phyloP scores from a whole-genome alignment of 2,888 invertebrate species.

The Theodoxus fluviatilis region DNA sequence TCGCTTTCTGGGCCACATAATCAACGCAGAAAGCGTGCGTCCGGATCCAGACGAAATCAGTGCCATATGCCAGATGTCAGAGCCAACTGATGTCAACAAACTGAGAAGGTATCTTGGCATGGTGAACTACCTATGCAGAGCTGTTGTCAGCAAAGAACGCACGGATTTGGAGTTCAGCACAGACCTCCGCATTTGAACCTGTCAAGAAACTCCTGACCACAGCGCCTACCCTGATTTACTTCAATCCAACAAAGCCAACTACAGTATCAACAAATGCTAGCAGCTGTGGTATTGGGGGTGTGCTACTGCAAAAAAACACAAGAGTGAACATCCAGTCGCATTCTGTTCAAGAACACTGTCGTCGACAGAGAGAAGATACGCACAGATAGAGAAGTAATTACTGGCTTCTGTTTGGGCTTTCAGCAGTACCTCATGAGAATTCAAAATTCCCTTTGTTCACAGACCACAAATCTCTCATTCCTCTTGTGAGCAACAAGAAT shows the following conservation, averaged over 20 bases:
- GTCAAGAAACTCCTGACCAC: conserved; percentile 33
- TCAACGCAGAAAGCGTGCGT: conserved; percentile 32
- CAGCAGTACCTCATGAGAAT: no score
- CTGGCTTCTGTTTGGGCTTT: no score
- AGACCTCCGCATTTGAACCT: conserved; percentile 32
- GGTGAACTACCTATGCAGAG: conserved; percentile 36
- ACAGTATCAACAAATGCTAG: conserved; percentile 38
- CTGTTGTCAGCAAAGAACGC: conserved; percentile 26
- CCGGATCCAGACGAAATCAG: conserved; percentile 32
- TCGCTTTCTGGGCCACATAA: conserved; percentile 34
- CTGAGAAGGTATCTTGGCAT: conserved; percentile 34
- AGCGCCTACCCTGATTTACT: conserved; percentile 35
- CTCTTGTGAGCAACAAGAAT: no score
- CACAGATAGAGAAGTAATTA: no score
- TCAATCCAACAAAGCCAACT: conserved; percentile 35
- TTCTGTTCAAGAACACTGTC: no score
- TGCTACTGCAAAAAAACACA: no score
- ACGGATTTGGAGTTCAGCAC: conserved; percentile 33
- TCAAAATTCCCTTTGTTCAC: no score
- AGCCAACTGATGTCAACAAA: conserved; percentile 32
- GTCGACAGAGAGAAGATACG: no score
- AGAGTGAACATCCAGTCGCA: no score
- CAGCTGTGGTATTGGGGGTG: conserved; percentile 39
- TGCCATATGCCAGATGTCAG: conserved; percentile 30
- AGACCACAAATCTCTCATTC: no score